Evolutionary conservation across 35 echinoderm and acorn worm species (phyloP).

Genomic region (Ophiothrix spiculata): DNA sequence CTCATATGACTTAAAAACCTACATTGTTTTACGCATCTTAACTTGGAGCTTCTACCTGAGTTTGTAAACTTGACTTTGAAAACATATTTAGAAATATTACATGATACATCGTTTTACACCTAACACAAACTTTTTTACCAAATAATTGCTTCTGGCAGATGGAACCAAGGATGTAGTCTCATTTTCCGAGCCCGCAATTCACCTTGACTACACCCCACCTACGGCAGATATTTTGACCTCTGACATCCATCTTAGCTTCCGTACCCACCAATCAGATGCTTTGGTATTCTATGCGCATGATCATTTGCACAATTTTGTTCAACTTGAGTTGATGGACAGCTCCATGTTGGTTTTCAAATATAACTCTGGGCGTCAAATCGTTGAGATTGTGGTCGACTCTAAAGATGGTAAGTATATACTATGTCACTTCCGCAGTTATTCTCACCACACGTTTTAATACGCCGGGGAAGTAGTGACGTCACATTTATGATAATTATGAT

Average conservation of each 20-base stretch:
- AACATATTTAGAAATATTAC: no score
- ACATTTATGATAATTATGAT: no score
- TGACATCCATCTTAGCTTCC: slow-evolving; percentile 20
- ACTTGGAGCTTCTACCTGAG: no score
- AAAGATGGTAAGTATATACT: slow-evolving; percentile 14
- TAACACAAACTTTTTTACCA: no score
- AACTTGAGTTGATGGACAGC: slow-evolving; percentile 21
- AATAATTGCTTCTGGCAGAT: no score
- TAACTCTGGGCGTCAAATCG: slow-evolving; percentile 18
- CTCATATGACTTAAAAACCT: no score
- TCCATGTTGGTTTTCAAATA: slow-evolving; percentile 18
- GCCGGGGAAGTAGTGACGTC: no score
- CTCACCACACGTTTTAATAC: neutral
- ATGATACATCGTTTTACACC: no score
- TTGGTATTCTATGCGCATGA: slow-evolving; percentile 27
- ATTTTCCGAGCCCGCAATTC: neutral
- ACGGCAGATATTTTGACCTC: slow-evolving; percentile 18
- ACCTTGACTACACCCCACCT: slow-evolving; percentile 9
- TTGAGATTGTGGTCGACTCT: neutral
- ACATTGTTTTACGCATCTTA: no score
- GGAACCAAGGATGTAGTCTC: slow-evolving; percentile 29
- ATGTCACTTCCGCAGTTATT: neutral
- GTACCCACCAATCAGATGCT: slow-evolving; percentile 18
- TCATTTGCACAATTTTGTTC: slow-evolving; percentile 12
- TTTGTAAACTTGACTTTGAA: no score